These are phyloP conservation scores for Entosphenus tridentatus DNA, from an alignment of 2,113 vertebrate genomes.

Conservation along the genomic window DNA sequence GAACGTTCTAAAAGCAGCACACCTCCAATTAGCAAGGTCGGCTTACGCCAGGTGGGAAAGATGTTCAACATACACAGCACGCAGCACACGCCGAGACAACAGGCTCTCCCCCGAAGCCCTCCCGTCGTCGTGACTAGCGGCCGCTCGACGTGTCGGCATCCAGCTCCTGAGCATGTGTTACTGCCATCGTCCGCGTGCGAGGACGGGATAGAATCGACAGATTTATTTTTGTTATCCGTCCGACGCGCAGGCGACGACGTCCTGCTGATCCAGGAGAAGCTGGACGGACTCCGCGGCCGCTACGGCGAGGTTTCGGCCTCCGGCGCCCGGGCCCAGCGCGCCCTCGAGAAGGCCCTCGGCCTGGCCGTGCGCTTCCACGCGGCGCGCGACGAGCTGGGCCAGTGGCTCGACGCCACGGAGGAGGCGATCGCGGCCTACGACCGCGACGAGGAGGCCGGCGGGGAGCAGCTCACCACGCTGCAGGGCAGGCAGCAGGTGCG, in stretches of 20 bases:
- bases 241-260: constrained; percentile 63
- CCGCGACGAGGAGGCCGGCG: constrained; percentile 18
- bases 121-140: no score
- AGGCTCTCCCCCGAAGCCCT: no score
- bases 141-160: no score
- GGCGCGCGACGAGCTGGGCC: constrained; percentile 48
- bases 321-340: constrained; percentile 67
- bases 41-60: no score
- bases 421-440: constrained; percentile 39
- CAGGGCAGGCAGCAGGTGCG: constrained; percentile 79
- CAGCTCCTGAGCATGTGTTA: no score
- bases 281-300: constrained; percentile 80
- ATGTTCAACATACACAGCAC: no score
- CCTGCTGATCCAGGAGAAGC: constrained; percentile 82
- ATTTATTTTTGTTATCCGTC: constrained; percentile 8
- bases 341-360: constrained; percentile 76
- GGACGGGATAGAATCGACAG: no score
- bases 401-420: constrained; percentile 61
- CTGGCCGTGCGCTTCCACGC: constrained; percentile 74
- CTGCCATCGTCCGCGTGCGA: no score
- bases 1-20: no score
- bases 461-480: constrained; percentile 63
- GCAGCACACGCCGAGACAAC: no score
- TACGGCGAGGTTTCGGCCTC: constrained; percentile 67
- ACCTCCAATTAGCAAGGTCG: no score